Percentiles rank a stretch among this genome's conserved stretches.
These are phyloP conservation scores for Avahi laniger DNA, from an alignment of 2,797 vertebrate species.

Conservation along the genomic window DNA sequence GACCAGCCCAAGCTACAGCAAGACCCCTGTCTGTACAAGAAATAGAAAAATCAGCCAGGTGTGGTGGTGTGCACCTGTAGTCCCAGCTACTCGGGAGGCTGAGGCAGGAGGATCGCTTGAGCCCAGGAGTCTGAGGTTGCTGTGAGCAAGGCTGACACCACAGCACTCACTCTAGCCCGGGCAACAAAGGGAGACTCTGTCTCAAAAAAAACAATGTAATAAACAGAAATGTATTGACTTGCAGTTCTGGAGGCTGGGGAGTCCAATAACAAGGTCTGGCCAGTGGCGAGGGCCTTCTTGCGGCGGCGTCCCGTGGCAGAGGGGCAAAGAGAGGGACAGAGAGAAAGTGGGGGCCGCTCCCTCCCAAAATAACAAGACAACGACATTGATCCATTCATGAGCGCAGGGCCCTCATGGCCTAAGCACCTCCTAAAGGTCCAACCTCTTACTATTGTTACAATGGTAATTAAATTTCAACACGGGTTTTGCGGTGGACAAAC, in stretches of 20 bases:
- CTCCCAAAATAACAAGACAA: not conserved
- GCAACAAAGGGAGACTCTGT: no score
- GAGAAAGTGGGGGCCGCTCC: no score
- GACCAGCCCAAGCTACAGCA: no score
- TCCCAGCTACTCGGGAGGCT: no score
- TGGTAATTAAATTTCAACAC: not conserved
- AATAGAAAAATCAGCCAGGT: no score
- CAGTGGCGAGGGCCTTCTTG: not conserved
- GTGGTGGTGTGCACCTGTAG: rapidly evolving
- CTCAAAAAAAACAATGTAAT: no score
- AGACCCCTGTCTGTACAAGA: no score
- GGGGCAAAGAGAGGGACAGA: not conserved
- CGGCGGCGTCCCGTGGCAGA: not conserved
- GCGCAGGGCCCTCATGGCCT: no score
- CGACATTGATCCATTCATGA: not conserved
- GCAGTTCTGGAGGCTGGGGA: not conserved
- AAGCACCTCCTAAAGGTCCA: not conserved
- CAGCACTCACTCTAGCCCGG: no score
- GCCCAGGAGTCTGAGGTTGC: no score
- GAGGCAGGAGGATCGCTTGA: no score
- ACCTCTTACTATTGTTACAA: not conserved
- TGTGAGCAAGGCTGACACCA: no score
- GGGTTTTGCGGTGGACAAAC: not conserved
- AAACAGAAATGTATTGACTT: not conserved
- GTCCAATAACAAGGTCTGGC: not conserved